Percentiles rank a stretch among this genome's conserved stretches.
These are phyloP conservation scores for Nomada flava DNA, from an alignment of 2,888 invertebrate species.

Conservation along the genomic window DNA sequence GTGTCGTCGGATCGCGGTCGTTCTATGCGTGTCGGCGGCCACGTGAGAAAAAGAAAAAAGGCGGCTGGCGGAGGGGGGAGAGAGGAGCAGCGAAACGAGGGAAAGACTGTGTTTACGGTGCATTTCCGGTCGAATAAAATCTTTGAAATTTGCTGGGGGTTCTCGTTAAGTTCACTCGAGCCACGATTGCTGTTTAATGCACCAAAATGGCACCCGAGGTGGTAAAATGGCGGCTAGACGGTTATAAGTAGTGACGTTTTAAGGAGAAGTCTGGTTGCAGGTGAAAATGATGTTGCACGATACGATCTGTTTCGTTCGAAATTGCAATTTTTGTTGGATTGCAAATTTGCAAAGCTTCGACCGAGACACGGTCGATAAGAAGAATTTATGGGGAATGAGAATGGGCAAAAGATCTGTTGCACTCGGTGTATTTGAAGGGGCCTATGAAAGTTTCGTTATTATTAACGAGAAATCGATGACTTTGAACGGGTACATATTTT, in stretches of 20 bases:
- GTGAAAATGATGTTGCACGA: no score
- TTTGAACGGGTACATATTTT: neutral
- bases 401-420: no score
- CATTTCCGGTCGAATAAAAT: slow-evolving; percentile 3
- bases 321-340: no score
- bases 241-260: no score
- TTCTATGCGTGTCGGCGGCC: slow-evolving; percentile 24
- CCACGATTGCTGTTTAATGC: neutral
- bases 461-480: neutral
- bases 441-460: neutral
- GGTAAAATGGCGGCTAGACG: no score
- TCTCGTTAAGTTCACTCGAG: slow-evolving; percentile 5
- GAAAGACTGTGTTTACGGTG: slow-evolving; percentile 7
- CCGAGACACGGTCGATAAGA: no score
- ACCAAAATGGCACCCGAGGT: neutral
- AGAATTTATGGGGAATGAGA: no score
- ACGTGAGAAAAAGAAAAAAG: slow-evolving; percentile 28
- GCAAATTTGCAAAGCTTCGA: no score
- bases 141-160: neutral
- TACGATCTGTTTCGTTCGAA: no score
- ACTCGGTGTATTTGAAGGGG: no score
- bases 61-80: no score
- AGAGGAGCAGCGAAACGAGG: neutral
- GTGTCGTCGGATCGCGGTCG: slow-evolving; percentile 43
- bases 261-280: no score